phyloP scores from a whole-genome alignment of 1,140 invertebrate species.

The Dreissena rostriformis region DNA sequence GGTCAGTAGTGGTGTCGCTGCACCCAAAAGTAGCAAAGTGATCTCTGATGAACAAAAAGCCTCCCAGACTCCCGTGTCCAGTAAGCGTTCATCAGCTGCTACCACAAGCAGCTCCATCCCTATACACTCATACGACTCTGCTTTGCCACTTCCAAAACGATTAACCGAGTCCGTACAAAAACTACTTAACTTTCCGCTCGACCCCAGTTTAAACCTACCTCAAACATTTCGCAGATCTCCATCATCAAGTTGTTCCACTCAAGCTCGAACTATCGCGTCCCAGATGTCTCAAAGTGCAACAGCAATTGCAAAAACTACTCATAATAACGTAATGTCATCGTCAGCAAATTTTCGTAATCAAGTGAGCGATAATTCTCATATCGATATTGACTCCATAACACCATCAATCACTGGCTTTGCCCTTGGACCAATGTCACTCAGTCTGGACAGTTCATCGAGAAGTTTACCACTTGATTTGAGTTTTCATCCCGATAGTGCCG shows the following conservation, averaged over 20 bases:
- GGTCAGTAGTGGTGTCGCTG: constrained; percentile 22
- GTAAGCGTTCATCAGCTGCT: constrained; percentile 35
- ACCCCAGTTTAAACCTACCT: constrained; percentile 30
- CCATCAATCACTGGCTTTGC: constrained; percentile 41
- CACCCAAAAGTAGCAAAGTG: constrained; percentile 28
- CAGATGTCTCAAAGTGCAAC: no score
- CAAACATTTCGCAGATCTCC: constrained; percentile 54
- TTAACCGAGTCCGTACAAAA: constrained; percentile 55
- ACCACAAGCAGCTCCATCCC: constrained; percentile 33
- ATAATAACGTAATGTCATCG: not conserved
- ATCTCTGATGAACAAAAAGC: constrained; percentile 31
- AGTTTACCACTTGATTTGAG: not conserved
- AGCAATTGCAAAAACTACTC: no score
- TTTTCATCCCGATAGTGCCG: not conserved
- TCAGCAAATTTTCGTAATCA: constrained; percentile 8
- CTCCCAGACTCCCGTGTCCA: constrained; percentile 9
- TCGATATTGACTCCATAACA: constrained; percentile 48
- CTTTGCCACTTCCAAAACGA: constrained; percentile 50
- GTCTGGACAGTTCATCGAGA: not conserved
- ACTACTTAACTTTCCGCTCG: constrained; percentile 41
- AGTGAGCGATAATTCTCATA: not conserved
- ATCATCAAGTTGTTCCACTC: constrained; percentile 4
- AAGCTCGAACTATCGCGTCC: no score
- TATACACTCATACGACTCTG: constrained; percentile 40
- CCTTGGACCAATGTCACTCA: constrained; percentile 42